Evolutionary conservation across 2,888 invertebrate species (phyloP), one percentile per base, ranked within the genome.

Genomic region (Xylocampa areola): DNA sequence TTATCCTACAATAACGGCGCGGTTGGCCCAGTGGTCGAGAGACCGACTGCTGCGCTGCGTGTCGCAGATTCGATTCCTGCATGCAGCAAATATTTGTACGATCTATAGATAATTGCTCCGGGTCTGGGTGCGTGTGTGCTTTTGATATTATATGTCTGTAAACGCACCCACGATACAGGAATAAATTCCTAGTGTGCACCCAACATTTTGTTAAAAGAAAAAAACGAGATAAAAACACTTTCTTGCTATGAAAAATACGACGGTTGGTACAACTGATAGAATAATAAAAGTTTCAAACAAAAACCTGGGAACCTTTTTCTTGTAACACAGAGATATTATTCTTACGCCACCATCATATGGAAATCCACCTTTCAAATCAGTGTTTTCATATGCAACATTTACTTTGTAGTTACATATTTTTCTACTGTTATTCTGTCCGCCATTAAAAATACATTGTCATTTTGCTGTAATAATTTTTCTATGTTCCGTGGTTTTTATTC

Each of bases 161-260:
- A n/a, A n/a, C n/a, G n/a, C n/a, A n/a, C n/a, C n/a, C n/a, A n/a
- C n/a, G n/a, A n/a, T n/a, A n/a, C n/a, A n/a, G n/a, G n/a, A n/a
- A n/a, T n/a, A n/a, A n/a, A n/a, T n/a, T n/a, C n/a, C n/a, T n/a
- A n/a, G n/a, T n/a, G n/a, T n/a, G n/a, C n/a, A n/a, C n/a, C n/a
- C n/a, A n/a, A n/a, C n/a, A n/a, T n/a, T n/a, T n/a, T n/a, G n/a
- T n/a, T n/a, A n/a, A n/a, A n/a, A n/a, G n/a, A n/a, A n/a, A n/a
- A n/a, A n/a, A n/a, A n/a, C n/a, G n/a, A n/a, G n/a, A n/a, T n/a
- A n/a, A n/a, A n/a, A n/a, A n/a, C n/a, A n/a, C n/a, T n/a, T n/a
- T n/a, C n/a, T n/a, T n/a, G 16, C 47, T 13, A 62, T 17, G 53
- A 55, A 57, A 64, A 58, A 65, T 29, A 52, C n/a, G n/a, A n/a